phyloP scores from a whole-genome alignment of 2,113 vertebrate genomes.

The Centropus unirufus region DNA sequence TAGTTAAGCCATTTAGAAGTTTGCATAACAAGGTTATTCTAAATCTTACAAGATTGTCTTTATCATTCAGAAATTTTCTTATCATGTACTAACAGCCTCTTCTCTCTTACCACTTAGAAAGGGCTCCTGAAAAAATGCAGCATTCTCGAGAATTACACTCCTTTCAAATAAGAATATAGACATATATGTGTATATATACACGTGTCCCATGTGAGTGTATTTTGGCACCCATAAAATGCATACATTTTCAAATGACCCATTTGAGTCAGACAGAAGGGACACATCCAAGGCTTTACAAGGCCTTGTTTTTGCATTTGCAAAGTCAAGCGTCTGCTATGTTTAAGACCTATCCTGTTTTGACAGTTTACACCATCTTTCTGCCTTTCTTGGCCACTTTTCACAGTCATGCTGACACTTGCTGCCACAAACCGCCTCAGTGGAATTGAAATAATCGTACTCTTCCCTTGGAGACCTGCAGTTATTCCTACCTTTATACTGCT shows the following conservation, averaged over 20 bases:
- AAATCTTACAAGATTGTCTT: constrained; percentile 43
- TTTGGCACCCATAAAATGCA: background rate
- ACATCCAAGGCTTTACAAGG: background rate
- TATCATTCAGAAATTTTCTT: constrained; percentile 10
- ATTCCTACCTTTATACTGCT: background rate
- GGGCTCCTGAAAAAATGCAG: background rate
- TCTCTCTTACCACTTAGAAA: background rate
- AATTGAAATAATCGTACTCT: background rate
- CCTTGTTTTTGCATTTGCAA: background rate
- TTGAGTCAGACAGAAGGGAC: background rate
- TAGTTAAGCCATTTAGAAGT: constrained; percentile 3
- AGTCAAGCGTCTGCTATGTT: background rate
- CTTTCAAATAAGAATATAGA: background rate
- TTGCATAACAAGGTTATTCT: background rate
- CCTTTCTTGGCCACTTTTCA: background rate
- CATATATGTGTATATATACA: background rate
- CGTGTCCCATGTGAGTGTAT: background rate
- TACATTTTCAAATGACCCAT: background rate
- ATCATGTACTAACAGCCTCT: background rate
- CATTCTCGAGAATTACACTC: background rate
- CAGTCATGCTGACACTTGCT: background rate
- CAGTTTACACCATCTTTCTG: background rate
- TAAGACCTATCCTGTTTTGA: background rate
- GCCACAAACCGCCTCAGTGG: background rate
- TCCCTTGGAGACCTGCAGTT: background rate